Percentiles rank a stretch among this genome's conserved stretches.
Conservation (phyloP, 2,797 vertebrate species). For the Pelobates cultripes region DNA sequence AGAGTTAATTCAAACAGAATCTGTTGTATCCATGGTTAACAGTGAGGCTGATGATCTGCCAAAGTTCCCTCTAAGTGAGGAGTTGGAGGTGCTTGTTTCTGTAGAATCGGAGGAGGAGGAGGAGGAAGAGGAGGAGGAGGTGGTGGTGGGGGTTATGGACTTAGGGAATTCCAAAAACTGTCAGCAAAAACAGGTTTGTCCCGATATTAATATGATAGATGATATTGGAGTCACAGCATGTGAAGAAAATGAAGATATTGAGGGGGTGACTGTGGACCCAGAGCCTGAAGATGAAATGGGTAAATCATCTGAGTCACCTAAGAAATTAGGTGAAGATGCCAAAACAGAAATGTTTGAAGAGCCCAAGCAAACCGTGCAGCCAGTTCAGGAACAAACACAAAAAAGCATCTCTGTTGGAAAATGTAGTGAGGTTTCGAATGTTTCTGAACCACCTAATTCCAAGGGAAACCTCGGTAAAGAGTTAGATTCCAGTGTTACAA, state of each 20-base stretch:
- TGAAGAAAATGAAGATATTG: slow-evolving; percentile 2
- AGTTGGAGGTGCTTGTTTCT: slow-evolving; percentile 30
- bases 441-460: background rate
- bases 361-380: background rate
- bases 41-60: background rate
- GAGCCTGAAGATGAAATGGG: background rate
- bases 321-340: fast-evolving
- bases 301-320: background rate
- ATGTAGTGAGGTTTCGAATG: background rate
- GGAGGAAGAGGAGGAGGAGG: background rate
- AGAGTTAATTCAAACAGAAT: background rate
- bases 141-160: no score
- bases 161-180: background rate
- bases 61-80: background rate
- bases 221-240: background rate
- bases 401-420: background rate
- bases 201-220: background rate
- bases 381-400: fast-evolving
- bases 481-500: no score
- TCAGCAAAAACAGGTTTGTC: background rate
- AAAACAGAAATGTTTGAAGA: fast-evolving
- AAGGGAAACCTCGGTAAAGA: no score
- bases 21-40: background rate
- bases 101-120: slow-evolving; percentile 46
- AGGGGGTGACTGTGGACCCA: background rate